phyloP scores from a whole-genome alignment of 2,888 invertebrate species.

The Cheilosia urbana region DNA sequence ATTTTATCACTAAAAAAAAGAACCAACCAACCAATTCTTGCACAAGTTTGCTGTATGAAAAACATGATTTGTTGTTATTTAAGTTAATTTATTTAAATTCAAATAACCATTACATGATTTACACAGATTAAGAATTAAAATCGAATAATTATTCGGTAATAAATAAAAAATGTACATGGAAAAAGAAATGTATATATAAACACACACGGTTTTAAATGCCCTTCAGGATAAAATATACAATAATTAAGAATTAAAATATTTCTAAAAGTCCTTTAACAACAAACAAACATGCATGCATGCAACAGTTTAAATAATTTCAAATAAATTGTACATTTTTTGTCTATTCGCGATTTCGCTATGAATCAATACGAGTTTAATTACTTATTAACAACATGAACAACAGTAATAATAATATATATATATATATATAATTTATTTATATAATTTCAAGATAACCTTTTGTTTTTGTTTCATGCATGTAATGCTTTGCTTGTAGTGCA shows the following conservation, averaged over 20 bases:
- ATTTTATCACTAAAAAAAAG: too few relatives aligned
- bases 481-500: slow-evolving; percentile 31
- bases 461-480: slow-evolving; percentile 30
- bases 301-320: slow-evolving; percentile 64
- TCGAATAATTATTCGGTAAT: slow-evolving; percentile 38
- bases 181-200: slow-evolving; percentile 15
- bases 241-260: slow-evolving; percentile 24
- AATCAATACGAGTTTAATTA: slow-evolving; percentile 44
- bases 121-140: slow-evolving; percentile 47
- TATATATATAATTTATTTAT: slow-evolving; percentile 36
- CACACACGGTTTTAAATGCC: slow-evolving; percentile 38
- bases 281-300: slow-evolving; percentile 68
- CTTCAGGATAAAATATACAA: slow-evolving; percentile 46
- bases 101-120: slow-evolving; percentile 57
- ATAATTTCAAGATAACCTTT: slow-evolving; percentile 17
- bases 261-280: slow-evolving; percentile 43
- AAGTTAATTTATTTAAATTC: slow-evolving; percentile 65
- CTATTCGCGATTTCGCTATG: slow-evolving; percentile 21
- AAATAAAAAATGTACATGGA: slow-evolving; percentile 62
- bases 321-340: slow-evolving; percentile 48
- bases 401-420: slow-evolving; percentile 32
- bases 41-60: neutral
- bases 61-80: slow-evolving; percentile 20
- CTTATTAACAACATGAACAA: slow-evolving; percentile 66
- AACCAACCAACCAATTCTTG: too few relatives aligned